phyloP scores from a whole-genome alignment of 2,113 vertebrate species.

The Etia nguti region DNA sequence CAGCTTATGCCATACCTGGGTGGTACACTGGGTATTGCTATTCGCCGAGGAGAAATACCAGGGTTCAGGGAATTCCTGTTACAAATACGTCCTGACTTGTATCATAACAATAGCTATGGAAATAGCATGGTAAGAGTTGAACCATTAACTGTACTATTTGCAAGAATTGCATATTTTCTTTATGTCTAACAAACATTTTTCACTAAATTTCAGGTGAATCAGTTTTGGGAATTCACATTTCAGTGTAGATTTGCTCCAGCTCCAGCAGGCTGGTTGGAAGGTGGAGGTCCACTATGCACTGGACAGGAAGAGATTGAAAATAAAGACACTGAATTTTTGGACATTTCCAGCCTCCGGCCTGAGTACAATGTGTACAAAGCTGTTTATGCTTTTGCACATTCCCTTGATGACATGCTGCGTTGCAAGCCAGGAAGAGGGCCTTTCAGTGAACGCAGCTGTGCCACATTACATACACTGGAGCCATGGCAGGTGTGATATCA shows the following conservation, averaged over 20 bases:
- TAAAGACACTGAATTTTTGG: neutral
- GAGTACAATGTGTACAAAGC: neutral
- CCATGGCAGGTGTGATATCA: neutral
- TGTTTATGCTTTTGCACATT: neutral
- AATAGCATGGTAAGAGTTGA: neutral
- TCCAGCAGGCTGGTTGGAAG: neutral
- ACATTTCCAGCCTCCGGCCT: neutral
- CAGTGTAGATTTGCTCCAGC: neutral
- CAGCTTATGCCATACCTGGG: conserved; percentile 28
- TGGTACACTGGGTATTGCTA: conserved; percentile 45
- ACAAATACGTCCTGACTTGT: neutral
- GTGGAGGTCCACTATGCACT: neutral
- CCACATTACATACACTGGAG: neutral
- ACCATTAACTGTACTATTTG: neutral
- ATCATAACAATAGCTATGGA: neutral
- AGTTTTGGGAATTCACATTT: neutral
- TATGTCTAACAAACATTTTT: neutral
- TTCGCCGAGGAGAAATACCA: conserved; percentile 51
- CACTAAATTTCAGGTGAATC: neutral
- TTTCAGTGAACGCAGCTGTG: neutral
- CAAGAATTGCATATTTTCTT: neutral
- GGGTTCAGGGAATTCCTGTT: conserved; percentile 15
- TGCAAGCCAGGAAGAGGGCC: neutral
- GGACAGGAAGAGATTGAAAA: neutral
- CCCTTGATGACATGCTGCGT: neutral